Evolutionary conservation across 2,113 vertebrate species (phyloP).

Genomic region (Tichodroma muraria): DNA sequence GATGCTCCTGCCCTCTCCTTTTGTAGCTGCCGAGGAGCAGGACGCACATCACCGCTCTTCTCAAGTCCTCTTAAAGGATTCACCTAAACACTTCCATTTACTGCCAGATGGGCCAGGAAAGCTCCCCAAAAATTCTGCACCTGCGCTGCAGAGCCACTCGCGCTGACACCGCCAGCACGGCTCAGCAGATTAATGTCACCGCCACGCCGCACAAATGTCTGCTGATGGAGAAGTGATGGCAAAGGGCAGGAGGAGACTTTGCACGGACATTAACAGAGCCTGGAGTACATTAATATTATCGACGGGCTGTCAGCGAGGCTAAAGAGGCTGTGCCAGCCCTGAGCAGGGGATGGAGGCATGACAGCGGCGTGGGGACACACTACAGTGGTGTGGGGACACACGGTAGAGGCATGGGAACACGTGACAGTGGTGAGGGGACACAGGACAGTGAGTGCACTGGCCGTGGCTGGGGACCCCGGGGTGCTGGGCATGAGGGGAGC

Average conservation of each 20-base stretch:
- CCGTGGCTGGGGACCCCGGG: accelerated
- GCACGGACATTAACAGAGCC: background rate
- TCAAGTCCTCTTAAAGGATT: background rate
- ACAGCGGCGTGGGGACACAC: accelerated
- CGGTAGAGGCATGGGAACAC: accelerated
- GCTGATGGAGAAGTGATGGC: background rate
- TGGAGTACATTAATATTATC: background rate
- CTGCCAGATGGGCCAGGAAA: background rate
- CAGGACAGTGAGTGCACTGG: accelerated
- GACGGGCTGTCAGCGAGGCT: background rate
- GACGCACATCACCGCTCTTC: background rate
- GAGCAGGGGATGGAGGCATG: background rate
- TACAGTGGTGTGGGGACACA: background rate
- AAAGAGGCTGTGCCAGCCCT: background rate
- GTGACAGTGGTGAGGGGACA: background rate
- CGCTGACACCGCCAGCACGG: background rate
- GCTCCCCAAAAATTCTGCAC: background rate
- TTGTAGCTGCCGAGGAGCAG: background rate
- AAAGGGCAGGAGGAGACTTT: background rate
- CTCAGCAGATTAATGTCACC: background rate
- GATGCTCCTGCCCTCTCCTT: background rate
- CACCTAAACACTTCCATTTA: background rate
- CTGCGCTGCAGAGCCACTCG: accelerated
- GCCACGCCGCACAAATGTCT: accelerated
- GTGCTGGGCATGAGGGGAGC: background rate